phyloP scores from a whole-genome alignment of 2,888 invertebrate genomes.

The Scrobipalpa atriplicella region DNA sequence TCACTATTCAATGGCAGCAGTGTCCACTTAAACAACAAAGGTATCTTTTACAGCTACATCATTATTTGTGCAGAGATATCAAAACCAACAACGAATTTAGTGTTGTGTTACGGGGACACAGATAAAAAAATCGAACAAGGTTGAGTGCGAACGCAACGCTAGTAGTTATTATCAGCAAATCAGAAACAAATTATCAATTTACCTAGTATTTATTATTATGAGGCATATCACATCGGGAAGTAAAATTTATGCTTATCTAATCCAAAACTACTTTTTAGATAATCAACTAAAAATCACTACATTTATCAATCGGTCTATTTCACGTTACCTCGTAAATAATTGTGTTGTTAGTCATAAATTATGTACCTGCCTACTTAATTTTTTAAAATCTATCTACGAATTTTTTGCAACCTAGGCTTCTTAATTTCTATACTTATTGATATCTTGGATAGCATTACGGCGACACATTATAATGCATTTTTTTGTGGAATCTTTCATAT shows the following conservation, averaged over 20 bases:
- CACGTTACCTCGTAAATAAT: no score
- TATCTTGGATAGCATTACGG: no score
- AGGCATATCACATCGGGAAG: not conserved
- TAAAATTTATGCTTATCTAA: not conserved
- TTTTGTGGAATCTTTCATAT: no score
- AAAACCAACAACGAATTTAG: not conserved
- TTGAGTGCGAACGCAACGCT: not conserved
- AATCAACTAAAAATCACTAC: not conserved
- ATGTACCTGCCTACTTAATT: no score
- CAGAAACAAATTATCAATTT: not conserved
- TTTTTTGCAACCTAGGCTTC: no score
- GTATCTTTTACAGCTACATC: not conserved
- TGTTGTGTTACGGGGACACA: conserved; percentile 3
- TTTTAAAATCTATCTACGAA: no score
- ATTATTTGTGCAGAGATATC: not conserved
- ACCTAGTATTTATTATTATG: not conserved
- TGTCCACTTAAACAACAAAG: not conserved
- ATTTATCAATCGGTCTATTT: no score
- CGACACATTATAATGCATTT: no score
- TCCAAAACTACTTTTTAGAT: not conserved
- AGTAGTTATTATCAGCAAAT: not conserved
- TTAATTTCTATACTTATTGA: no score
- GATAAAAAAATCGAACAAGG: conserved; percentile 6
- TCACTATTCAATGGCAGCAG: not conserved
- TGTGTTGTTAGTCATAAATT: no score